Base-by-base conservation (phyloP, 2,797 vertebrate species). In the Lerista edwardsae region DNA sequence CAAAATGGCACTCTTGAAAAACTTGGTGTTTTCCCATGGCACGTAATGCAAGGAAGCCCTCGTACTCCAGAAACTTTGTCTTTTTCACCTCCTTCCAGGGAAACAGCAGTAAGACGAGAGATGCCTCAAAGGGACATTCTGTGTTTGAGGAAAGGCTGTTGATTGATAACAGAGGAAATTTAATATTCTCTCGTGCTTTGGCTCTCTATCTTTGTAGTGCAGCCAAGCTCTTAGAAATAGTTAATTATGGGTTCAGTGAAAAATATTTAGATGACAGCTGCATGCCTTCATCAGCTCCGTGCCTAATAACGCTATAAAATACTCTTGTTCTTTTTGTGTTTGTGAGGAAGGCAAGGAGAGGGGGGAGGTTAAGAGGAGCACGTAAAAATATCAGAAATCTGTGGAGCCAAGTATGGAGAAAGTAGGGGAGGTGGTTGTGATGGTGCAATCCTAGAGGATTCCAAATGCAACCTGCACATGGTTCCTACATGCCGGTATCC, bases 241-340 rank as follows among this genome's bases (percentile, higher is more conserved):
- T 89, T 92, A 90, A 94, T 92, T 94, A 87, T 27, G 34, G 51
- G 77, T 92, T 93, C 83, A 91, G 79, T 79, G 81, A 90, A 76
- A 93, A 88, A 86, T 88, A 85, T 75, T 86, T 86, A 72, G 79
- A 47, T 87, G 85, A 91, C 93, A 91, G 87, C 78, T 87, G 74
- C 67, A 86, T 90, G 75, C 74, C 73, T 87, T 94, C 88, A 85
- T 91, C 80, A 57, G 75, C 84, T 88, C 81, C 82, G 55, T 71
- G 36, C n/a, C 29, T 31, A 61, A n/a, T 23, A 67, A 72, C 1
- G 57, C 69, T 86, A 68, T 17, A 82, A 88, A 90, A 61, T 23
- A 73, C 87, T 84, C 76, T 88, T 90, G 80, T 89, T 90, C 47
- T 67, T 76, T 89, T 59, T 61, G 36, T 55, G 1, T 72, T 72